phyloP scores from a whole-genome alignment of 2,113 vertebrate species.

The Ia io region DNA sequence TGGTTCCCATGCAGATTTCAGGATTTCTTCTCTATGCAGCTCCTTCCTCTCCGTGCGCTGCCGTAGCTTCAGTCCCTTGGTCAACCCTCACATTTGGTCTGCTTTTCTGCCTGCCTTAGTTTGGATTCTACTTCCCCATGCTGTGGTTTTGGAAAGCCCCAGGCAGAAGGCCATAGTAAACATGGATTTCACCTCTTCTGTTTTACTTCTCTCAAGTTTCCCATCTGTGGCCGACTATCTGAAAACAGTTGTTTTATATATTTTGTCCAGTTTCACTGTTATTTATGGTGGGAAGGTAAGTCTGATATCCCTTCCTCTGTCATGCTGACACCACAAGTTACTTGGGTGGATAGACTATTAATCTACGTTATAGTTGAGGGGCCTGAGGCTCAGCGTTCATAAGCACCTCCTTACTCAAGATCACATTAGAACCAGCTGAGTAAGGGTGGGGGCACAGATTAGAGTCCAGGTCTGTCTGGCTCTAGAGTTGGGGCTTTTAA shows the following conservation, averaged over 20 bases:
- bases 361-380: neutral
- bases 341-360: neutral
- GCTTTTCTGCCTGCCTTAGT: neutral
- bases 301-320: neutral
- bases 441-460: neutral
- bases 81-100: neutral
- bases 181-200: neutral
- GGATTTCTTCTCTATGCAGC: neutral
- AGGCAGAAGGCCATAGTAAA: neutral
- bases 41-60: neutral
- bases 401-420: neutral
- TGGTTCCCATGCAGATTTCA: neutral
- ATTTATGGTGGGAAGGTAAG: neutral
- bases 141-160: conserved; percentile 4
- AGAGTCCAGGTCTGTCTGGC: neutral
- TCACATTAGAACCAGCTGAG: neutral
- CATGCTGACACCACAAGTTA: neutral
- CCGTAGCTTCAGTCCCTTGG: neutral
- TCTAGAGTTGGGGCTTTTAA: neutral
- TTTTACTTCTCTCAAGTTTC: conserved; percentile 19
- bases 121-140: neutral
- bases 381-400: neutral
- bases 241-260: neutral
- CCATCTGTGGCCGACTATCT: neutral
- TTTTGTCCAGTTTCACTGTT: neutral